A percentile compares a stretch with the other conserved stretches of the same genome.
These are phyloP conservation scores for Hylaeus volcanicus DNA, from an alignment of 1,140 invertebrate genomes.

Conservation along the genomic window DNA sequence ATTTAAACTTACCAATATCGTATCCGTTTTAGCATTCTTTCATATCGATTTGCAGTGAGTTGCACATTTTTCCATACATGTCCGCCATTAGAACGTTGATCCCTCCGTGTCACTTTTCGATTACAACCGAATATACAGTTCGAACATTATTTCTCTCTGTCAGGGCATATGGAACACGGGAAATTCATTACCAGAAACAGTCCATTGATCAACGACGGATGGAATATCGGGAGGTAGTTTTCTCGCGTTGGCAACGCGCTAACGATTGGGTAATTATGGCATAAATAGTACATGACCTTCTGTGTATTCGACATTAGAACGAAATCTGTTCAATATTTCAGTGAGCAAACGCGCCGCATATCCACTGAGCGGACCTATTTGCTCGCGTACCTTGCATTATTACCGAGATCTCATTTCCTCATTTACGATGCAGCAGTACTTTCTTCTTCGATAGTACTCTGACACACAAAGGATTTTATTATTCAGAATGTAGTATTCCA, in stretches of 20 bases:
- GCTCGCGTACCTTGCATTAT: neutral
- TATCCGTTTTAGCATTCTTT: neutral
- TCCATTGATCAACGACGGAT: slow-evolving; percentile 32
- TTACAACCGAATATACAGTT: slow-evolving; percentile 13
- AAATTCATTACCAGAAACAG: slow-evolving; percentile 48
- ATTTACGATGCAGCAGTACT: neutral
- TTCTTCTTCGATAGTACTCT: neutral
- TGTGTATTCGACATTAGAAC: slow-evolving; percentile 21
- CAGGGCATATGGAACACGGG: slow-evolving; percentile 21
- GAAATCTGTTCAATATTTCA: slow-evolving; percentile 36
- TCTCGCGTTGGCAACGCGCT: neutral
- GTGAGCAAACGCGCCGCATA: neutral
- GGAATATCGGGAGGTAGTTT: slow-evolving; percentile 30
- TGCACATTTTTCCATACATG: neutral
- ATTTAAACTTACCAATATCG: neutral
- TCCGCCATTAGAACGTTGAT: neutral
- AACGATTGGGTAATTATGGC: slow-evolving; percentile 43
- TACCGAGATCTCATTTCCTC: neutral
- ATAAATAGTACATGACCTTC: slow-evolving; percentile 37
- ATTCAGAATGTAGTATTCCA: neutral
- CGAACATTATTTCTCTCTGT: neutral
- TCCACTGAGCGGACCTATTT: neutral
- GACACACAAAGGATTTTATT: no score
- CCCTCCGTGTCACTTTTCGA: slow-evolving; percentile 33
- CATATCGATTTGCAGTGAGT: neutral